Conservation (phyloP, 2,888 invertebrate genomes). For the Eledona agricola region DNA sequence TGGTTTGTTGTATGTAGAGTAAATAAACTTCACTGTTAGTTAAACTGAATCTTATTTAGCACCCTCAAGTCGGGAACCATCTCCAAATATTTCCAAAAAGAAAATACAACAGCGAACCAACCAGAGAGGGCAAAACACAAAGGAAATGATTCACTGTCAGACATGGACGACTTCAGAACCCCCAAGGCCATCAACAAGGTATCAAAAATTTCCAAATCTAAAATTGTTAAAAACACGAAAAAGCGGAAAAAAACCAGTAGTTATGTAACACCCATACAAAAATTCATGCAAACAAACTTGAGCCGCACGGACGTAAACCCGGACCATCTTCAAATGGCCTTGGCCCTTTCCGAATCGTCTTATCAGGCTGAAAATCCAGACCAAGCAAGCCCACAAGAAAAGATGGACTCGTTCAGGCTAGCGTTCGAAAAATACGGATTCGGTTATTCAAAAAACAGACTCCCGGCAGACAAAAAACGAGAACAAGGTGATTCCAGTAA, state of each 20-base stretch:
- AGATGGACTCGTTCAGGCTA: slow-evolving; percentile 59
- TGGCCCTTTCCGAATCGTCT: slow-evolving; percentile 72
- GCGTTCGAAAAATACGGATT: slow-evolving; percentile 73
- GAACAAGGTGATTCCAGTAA: background rate
- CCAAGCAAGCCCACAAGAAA: slow-evolving; percentile 34
- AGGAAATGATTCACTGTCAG: slow-evolving; percentile 41
- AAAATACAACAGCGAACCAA: no score
- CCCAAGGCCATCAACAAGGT: slow-evolving; percentile 44
- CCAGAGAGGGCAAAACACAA: slow-evolving; percentile 12
- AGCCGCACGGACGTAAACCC: slow-evolving; percentile 67
- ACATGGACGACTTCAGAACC: slow-evolving; percentile 55
- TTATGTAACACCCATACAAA: slow-evolving; percentile 53
- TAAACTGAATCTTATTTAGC: slow-evolving; percentile 38
- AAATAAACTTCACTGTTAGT: slow-evolving; percentile 25
- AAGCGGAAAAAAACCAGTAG: slow-evolving; percentile 50
- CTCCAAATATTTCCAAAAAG: slow-evolving; percentile 44
- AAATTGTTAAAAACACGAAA: slow-evolving; percentile 39
- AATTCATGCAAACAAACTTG: slow-evolving; percentile 64
- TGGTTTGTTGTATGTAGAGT: slow-evolving; percentile 37
- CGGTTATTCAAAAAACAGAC: slow-evolving; percentile 49
- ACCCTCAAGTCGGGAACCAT: slow-evolving; percentile 38
- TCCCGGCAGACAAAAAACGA: slow-evolving; percentile 32
- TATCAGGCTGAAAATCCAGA: slow-evolving; percentile 45
- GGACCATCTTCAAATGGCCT: slow-evolving; percentile 73
- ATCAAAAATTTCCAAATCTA: slow-evolving; percentile 41